phyloP scores from a whole-genome alignment of 2,797 vertebrate genomes.

The Chrysocyon brachyurus region DNA sequence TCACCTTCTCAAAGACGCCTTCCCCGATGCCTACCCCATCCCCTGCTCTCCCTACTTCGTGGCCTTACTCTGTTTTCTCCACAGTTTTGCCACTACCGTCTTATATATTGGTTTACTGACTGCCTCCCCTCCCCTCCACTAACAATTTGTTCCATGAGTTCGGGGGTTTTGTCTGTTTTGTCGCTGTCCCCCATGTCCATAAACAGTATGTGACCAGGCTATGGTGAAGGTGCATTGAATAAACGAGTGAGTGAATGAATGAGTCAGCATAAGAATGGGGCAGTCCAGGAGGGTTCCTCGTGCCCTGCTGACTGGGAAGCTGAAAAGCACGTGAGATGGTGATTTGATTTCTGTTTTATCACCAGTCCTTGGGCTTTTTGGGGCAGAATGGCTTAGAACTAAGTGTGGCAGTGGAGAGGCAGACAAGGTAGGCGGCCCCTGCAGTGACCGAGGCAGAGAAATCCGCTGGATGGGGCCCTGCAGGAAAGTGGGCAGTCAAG shows the following conservation, averaged over 20 bases:
- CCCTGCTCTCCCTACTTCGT: background rate
- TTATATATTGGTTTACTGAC: background rate
- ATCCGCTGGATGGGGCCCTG: fast-evolving
- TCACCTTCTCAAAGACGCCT: background rate
- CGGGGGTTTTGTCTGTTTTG: background rate
- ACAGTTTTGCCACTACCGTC: background rate
- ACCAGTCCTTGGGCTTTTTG: background rate
- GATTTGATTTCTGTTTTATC: background rate
- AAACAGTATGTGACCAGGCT: background rate
- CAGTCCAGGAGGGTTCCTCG: background rate
- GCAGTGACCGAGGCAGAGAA: background rate
- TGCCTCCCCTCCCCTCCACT: background rate
- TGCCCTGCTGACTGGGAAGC: background rate
- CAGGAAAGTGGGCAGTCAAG: background rate
- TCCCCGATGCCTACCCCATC: background rate
- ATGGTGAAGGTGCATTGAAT: background rate
- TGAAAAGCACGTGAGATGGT: background rate
- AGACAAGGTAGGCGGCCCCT: background rate
- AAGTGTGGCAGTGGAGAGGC: background rate
- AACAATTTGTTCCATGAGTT: background rate
- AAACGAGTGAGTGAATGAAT: background rate
- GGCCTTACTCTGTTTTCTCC: background rate
- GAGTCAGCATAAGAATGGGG: background rate
- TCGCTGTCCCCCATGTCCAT: background rate
- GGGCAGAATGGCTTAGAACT: background rate